phyloP scores from a whole-genome alignment of 2,113 vertebrate genomes.

The Amphilophus citrinellus region DNA sequence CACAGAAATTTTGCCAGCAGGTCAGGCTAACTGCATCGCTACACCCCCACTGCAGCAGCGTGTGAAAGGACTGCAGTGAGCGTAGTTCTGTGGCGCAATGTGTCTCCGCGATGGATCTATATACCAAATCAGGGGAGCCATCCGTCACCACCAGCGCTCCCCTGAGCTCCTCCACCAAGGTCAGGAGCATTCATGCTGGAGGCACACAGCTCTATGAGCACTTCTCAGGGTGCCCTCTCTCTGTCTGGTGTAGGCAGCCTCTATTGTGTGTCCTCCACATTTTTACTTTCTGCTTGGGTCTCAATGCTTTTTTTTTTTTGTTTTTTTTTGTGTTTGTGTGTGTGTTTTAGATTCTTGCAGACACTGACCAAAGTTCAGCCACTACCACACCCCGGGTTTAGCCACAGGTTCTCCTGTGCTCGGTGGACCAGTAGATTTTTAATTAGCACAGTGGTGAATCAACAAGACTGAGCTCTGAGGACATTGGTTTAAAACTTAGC shows the following conservation, averaged over 20 bases:
- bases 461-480: slow-evolving; percentile 51
- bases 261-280: background rate
- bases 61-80: slow-evolving; percentile 49
- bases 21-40: slow-evolving; percentile 16
- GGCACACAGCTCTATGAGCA: slow-evolving; percentile 18
- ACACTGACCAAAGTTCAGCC: slow-evolving; percentile 26
- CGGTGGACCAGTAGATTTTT: slow-evolving; percentile 56
- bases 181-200: slow-evolving; percentile 39
- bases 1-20: slow-evolving; percentile 24
- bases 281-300: background rate
- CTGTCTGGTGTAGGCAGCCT: background rate
- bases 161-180: slow-evolving; percentile 48
- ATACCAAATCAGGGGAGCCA: slow-evolving; percentile 45
- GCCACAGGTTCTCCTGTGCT: slow-evolving; percentile 55
- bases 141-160: slow-evolving; percentile 40
- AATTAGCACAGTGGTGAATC: slow-evolving; percentile 67
- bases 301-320: background rate
- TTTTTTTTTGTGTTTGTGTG: background rate
- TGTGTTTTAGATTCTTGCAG: slow-evolving; percentile 17
- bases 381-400: slow-evolving; percentile 34
- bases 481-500: slow-evolving; percentile 54
- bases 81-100: background rate
- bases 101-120: slow-evolving; percentile 38
- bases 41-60: slow-evolving; percentile 41
- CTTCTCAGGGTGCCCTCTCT: background rate